Evolutionary conservation across 2,113 vertebrate genomes (phyloP).

Genomic region (Bujurquina vittata): DNA sequence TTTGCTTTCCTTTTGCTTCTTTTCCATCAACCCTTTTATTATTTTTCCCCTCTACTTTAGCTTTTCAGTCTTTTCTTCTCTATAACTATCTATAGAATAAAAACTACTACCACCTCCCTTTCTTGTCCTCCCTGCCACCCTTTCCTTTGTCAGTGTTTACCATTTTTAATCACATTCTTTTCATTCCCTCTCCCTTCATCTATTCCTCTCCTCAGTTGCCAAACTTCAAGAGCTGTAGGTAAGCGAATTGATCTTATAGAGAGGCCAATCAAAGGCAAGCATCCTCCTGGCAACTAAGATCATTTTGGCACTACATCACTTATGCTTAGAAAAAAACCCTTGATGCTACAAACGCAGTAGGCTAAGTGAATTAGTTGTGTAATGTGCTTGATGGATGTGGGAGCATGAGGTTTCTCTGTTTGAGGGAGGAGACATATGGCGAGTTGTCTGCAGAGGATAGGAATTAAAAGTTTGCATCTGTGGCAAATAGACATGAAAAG

Average conservation of each 20-base stretch:
- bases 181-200: not conserved
- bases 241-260: slow-evolving; percentile 39
- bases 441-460: slow-evolving; percentile 16
- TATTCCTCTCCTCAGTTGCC: not conserved
- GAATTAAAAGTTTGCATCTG: slow-evolving; percentile 40
- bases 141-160: not conserved
- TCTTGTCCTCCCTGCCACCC: not conserved
- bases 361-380: slow-evolving; percentile 50
- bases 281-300: slow-evolving; percentile 40
- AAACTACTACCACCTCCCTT: not conserved
- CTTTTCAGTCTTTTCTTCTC: slow-evolving; percentile 3
- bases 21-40: not conserved
- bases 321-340: not conserved
- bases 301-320: slow-evolving; percentile 46
- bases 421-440: slow-evolving; percentile 18
- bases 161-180: slow-evolving; percentile 44
- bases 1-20: slow-evolving; percentile 15
- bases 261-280: slow-evolving; percentile 58
- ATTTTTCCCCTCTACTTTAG: not conserved
- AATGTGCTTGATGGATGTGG: slow-evolving; percentile 42
- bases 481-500: slow-evolving; percentile 11
- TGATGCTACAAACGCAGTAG: slow-evolving; percentile 32
- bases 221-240: slow-evolving; percentile 36
- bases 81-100: slow-evolving; percentile 18
- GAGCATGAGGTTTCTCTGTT: slow-evolving; percentile 30